A percentile compares a stretch with the other conserved stretches of the same genome.
phyloP scores from a whole-genome alignment of 2,797 vertebrate species.

The Gymnopithys bicolor region DNA sequence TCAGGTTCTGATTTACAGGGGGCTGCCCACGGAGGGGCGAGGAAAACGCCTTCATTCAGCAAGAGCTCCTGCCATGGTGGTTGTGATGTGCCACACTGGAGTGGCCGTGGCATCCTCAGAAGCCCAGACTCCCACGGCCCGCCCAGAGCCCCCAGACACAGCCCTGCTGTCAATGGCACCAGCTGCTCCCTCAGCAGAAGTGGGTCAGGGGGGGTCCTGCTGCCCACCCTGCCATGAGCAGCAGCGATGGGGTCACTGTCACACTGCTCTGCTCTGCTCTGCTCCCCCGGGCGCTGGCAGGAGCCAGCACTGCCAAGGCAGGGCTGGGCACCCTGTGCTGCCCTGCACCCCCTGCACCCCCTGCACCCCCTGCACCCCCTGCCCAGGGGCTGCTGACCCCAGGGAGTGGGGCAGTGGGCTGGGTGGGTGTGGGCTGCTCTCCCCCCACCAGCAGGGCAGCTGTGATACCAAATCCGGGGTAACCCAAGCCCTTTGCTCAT shows the following conservation, averaged over 20 bases:
- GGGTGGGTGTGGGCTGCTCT: background rate
- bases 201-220: slow-evolving; percentile 71
- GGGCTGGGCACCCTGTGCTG: background rate
- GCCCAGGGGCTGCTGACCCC: background rate
- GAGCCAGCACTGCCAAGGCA: slow-evolving; percentile 72
- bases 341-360: background rate
- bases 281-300: slow-evolving; percentile 68
- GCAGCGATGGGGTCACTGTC: slow-evolving; percentile 72
- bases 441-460: fast-evolving
- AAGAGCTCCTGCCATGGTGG: fast-evolving
- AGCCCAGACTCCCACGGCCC: fast-evolving
- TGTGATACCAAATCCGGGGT: fast-evolving
- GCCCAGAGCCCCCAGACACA: background rate
- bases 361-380: background rate
- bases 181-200: slow-evolving; percentile 70
- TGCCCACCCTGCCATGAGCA: slow-evolving; percentile 63
- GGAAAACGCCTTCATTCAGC: background rate
- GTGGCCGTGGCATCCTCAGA: fast-evolving
- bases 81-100: fast-evolving
- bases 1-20: background rate
- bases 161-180: background rate
- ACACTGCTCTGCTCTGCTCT: slow-evolving; percentile 71
- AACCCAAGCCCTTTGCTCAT: background rate
- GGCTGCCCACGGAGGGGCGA: fast-evolving
- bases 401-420: fast-evolving